Base-by-base conservation (phyloP, 2,888 invertebrate species). In the Synanthedon vespiformis region DNA sequence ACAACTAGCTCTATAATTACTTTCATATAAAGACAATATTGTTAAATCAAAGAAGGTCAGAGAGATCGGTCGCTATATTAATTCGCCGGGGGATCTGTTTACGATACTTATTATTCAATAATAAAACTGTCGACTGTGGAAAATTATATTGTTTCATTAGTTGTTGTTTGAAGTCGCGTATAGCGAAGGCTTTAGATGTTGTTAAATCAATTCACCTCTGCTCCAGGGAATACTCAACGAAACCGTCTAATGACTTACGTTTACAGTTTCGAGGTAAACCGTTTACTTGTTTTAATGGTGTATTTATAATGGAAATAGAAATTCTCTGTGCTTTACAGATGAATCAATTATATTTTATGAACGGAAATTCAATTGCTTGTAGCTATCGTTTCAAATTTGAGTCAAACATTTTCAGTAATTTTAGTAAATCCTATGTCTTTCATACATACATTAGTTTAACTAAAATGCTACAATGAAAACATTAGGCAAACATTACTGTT, bases 91-190 rank as follows among this genome's bases (percentile, higher is more conserved):
- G 69, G 68, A 70, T 61, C 68, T 70, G 61, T 74, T 77, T 77
- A 73, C 62, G 73, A 72, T 71, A 67, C 66, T 67, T 68, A 75
- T 70, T 77, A 77, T 76, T 77, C 67, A 74, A 76, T 78, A 74
- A 76, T 78, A 75, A 79, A 78, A 77, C 74, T 70, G 72, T 73
- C 72, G 47, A 63, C 64, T 63, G 63, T 57, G 53, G 56, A 54
- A 59, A 70, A 70, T 70, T 67, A 67, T 67, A 61, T 57, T 63
- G 63, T 66, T 58, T 56, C 56, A 59, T 53, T 57, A 53, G 53
- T 59, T 56, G 56, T 50, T 48, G 52, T 55, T 54, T 53, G 52
- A 50, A 59, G 54, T 56, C 58, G 56, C 53, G 57, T 56, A 57
- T 34, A 34, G 34, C 34, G 34, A 34, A 22, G 10, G 16, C 14